A percentile compares a stretch with the other conserved stretches of the same genome.
Conservation (phyloP, 2,113 vertebrate species). For the Sturnus vulgaris region DNA sequence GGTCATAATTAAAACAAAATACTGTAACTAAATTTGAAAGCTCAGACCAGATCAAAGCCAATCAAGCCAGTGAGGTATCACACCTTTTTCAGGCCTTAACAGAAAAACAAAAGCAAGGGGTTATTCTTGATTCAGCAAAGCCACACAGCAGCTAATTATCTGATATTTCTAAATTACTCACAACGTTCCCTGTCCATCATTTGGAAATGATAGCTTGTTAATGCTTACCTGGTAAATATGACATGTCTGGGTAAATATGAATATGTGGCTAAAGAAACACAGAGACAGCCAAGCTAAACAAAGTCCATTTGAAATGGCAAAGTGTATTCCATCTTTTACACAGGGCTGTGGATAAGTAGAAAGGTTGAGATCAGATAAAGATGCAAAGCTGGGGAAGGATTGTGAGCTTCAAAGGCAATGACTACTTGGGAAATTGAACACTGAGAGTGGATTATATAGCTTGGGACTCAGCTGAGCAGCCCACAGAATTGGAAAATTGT, state of each 20-base stretch:
- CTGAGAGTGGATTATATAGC: not conserved
- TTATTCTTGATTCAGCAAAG: not conserved
- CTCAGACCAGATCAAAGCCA: not conserved
- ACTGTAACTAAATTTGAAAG: not conserved
- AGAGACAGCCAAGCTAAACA: not conserved
- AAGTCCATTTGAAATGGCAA: not conserved
- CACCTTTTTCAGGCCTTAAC: not conserved
- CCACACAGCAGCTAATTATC: not conserved
- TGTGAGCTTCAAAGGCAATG: not conserved
- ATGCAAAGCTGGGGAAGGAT: not conserved
- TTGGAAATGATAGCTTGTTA: not conserved
- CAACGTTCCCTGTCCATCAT: not conserved
- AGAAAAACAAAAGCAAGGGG: not conserved
- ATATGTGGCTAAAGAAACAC: not conserved
- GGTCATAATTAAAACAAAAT: fast-evolving
- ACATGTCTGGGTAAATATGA: not conserved
- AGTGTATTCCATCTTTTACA: not conserved
- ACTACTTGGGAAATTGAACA: not conserved
- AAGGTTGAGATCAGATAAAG: not conserved
- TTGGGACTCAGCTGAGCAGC: not conserved
- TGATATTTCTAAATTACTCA: not conserved
- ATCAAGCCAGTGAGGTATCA: not conserved
- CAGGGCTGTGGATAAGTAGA: not conserved
- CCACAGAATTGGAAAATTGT: not conserved
- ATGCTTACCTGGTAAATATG: not conserved